A percentile compares a stretch with the other conserved stretches of the same genome.
Evolutionary conservation across 2,888 invertebrate species (phyloP).

Genomic region (Cybosia mesomella): DNA sequence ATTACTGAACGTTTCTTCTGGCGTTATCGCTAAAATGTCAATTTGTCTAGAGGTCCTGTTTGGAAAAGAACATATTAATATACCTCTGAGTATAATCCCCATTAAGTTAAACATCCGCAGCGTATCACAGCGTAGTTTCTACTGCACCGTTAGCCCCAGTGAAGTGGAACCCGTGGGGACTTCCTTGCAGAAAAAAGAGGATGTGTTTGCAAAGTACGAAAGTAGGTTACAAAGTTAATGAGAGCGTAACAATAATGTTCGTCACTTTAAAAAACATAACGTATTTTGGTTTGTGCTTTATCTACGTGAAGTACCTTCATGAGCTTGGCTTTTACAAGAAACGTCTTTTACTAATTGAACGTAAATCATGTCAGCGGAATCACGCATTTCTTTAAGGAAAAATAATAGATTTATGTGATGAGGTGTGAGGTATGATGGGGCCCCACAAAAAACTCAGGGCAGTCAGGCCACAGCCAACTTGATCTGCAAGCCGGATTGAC

Average conservation of each 20-base stretch:
- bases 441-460: too few species aligned
- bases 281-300: neutral
- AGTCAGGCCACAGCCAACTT: neutral
- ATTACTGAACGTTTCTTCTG: too few species aligned
- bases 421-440: too few species aligned
- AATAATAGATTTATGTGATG: neutral
- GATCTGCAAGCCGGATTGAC: neutral
- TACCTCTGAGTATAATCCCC: neutral
- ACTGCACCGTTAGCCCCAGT: constrained; percentile 2
- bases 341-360: neutral
- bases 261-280: neutral
- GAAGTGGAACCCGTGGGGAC: neutral
- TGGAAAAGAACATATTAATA: neutral
- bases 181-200: constrained; percentile 3
- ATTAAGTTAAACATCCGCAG: neutral
- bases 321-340: too few species aligned
- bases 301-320: neutral
- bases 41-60: neutral
- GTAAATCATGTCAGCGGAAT: neutral
- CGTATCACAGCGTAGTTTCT: neutral
- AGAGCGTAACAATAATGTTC: neutral
- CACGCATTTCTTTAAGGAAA: neutral
- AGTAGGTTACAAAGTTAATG: neutral
- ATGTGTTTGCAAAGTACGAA: constrained; percentile 1
- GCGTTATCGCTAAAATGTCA: too few species aligned